These are phyloP conservation scores for Montipora capitata DNA, from an alignment of 92 coral and sea anemone species.

Conservation along the genomic window DNA sequence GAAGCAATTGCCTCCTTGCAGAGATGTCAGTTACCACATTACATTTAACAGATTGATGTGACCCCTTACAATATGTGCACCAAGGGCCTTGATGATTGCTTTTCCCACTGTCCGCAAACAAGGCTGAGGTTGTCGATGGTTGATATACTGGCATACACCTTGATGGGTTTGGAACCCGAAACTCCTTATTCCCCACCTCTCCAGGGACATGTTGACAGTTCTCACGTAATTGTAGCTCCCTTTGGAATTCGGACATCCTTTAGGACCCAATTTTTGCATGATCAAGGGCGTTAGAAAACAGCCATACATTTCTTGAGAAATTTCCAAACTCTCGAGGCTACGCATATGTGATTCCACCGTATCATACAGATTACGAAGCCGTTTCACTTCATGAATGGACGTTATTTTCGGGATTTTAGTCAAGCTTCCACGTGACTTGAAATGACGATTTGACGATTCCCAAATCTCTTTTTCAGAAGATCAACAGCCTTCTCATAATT, in stretches of 20 bases:
- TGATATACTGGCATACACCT: too few relatives aligned
- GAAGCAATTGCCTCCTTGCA: not conserved
- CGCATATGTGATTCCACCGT: constrained; percentile 24
- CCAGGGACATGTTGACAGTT: too few relatives aligned
- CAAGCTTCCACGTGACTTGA: too few relatives aligned
- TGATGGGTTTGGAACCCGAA: too few relatives aligned
- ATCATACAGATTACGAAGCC: constrained; percentile 27
- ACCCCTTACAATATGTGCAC: not conserved
- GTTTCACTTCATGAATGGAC: not conserved
- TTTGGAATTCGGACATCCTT: constrained; percentile 31
- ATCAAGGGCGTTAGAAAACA: constrained; percentile 46
- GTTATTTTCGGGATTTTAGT: not conserved
- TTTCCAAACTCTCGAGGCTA: constrained; percentile 20
- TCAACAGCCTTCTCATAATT: too few relatives aligned
- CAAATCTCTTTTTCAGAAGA: too few relatives aligned
- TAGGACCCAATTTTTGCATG: constrained; percentile 33
- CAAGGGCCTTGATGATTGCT: not conserved
- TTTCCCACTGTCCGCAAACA: not conserved
- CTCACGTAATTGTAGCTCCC: constrained; percentile 12
- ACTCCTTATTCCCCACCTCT: too few relatives aligned
- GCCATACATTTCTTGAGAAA: constrained; percentile 49
- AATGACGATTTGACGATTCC: too few relatives aligned
- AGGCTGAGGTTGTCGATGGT: not conserved
- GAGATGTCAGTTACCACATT: not conserved
- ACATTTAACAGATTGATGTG: constrained; percentile 13